phyloP scores from a whole-genome alignment of 2,113 vertebrate species.

The Porphyrio hochstetteri region DNA sequence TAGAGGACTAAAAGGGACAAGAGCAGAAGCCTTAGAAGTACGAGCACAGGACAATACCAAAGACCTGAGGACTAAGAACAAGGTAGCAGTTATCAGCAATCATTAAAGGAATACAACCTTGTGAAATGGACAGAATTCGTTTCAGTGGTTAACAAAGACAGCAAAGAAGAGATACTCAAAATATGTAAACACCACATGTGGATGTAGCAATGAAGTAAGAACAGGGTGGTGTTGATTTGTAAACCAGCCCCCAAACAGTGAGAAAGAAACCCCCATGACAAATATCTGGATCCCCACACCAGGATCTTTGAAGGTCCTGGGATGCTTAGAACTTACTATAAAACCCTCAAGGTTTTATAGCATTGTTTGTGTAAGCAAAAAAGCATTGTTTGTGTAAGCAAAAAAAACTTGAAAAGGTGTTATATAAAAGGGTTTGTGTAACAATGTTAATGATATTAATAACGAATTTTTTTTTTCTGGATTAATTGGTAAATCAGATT shows the following conservation, averaged over 20 bases:
- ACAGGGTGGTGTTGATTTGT: neutral
- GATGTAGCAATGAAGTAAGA: neutral
- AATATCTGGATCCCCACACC: neutral
- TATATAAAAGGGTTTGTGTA: neutral
- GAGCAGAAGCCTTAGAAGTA: neutral
- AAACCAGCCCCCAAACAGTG: neutral
- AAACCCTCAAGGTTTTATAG: neutral
- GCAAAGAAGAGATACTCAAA: neutral
- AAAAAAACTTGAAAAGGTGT: neutral
- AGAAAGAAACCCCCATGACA: neutral
- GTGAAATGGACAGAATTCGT: neutral
- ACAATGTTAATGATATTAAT: neutral
- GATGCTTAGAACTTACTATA: neutral
- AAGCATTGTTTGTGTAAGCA: neutral
- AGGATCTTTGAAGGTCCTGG: neutral
- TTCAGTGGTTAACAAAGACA: neutral
- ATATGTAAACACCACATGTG: neutral
- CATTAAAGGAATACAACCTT: neutral
- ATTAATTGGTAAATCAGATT: neutral
- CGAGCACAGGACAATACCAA: neutral
- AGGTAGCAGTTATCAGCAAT: rapidly evolving
- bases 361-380: neutral
- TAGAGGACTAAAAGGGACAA: neutral
- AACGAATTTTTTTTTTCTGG: neutral
- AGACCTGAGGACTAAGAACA: neutral